Conservation (phyloP, 1,140 invertebrate genomes). For the Tetragonula clypearis region DNA sequence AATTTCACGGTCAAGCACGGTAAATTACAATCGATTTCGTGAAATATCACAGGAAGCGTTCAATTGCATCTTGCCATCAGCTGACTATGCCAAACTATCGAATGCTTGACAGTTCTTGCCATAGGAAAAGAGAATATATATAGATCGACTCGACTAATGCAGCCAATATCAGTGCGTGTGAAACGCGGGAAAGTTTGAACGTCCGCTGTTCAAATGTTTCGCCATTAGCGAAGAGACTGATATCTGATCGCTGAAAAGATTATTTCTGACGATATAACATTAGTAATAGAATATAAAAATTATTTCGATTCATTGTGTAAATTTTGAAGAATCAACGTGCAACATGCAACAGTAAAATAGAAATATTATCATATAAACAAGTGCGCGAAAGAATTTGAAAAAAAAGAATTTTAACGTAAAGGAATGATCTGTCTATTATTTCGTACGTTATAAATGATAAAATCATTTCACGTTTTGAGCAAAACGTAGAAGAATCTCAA, state of each 20-base stretch:
- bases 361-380: not conserved
- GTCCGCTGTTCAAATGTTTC: too few species aligned
- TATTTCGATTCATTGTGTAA: not conserved
- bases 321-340: not conserved
- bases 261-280: not conserved
- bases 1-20: slow-evolving; percentile 25
- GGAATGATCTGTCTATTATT: not conserved
- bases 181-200: slow-evolving; percentile 18
- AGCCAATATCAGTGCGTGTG: too few species aligned
- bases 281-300: not conserved
- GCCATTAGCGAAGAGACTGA: not conserved
- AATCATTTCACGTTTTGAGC: not conserved
- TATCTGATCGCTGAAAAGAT: not conserved
- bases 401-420: not conserved
- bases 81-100: slow-evolving; percentile 60
- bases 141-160: not conserved
- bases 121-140: not conserved
- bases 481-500: not conserved
- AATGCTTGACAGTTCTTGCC: slow-evolving; percentile 44
- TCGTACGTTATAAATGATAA: not conserved
- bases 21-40: slow-evolving; percentile 42
- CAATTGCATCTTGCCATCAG: slow-evolving; percentile 63
- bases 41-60: slow-evolving; percentile 31
- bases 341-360: not conserved
- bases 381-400: not conserved